phyloP scores from a whole-genome alignment of 30 jellyfish, hydroid and myxozoan species.

The Catostylus mosaicus region DNA sequence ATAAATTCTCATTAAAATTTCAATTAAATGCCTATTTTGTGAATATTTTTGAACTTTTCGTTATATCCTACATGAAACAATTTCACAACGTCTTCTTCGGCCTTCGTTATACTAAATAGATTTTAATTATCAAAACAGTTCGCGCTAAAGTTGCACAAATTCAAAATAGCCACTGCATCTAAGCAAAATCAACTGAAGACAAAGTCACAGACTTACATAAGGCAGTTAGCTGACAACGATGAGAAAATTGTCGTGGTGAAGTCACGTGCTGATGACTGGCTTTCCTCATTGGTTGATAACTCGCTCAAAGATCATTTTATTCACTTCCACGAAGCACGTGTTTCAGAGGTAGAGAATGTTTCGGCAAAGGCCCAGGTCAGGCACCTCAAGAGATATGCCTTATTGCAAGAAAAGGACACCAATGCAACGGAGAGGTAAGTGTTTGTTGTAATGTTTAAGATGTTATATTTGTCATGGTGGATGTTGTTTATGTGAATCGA shows the following conservation, averaged over 20 bases:
- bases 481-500: no score
- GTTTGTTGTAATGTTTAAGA: neutral
- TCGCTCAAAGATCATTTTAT: constrained; percentile 48
- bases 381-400: constrained; percentile 61
- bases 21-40: no score
- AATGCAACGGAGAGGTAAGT: constrained; percentile 68
- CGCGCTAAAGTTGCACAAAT: constrained; percentile 36
- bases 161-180: constrained; percentile 42
- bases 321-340: constrained; percentile 71
- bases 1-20: no score
- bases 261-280: constrained; percentile 78
- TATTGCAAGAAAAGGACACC: constrained; percentile 68
- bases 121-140: constrained; percentile 42
- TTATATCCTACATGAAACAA: no score
- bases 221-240: constrained; percentile 72
- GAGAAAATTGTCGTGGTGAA: constrained; percentile 63
- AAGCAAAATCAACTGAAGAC: constrained; percentile 50
- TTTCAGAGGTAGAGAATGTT: constrained; percentile 65
- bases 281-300: constrained; percentile 52
- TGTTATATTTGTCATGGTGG: no score
- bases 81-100: no score
- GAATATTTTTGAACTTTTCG: no score
- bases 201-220: constrained; percentile 40
- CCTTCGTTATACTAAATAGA: no score
- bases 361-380: constrained; percentile 71